Evolutionary conservation across 2,113 vertebrate genomes (phyloP).

Genomic region (Serinus canaria): DNA sequence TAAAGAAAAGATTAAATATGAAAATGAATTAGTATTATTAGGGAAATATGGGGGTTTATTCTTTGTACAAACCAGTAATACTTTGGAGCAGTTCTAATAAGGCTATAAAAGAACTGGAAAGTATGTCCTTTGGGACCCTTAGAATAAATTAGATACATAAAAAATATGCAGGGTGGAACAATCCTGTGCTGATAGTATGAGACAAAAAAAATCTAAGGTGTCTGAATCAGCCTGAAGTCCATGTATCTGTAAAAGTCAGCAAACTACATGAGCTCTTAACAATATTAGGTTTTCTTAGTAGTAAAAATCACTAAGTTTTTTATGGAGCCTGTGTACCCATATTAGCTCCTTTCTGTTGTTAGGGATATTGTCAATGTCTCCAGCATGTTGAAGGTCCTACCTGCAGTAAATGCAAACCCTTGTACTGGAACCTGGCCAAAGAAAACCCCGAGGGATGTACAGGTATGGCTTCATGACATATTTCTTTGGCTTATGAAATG

Average conservation of each 20-base stretch:
- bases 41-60: neutral
- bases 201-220: neutral
- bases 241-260: neutral
- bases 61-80: neutral
- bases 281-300: neutral
- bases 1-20: neutral
- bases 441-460: slow-evolving; percentile 82
- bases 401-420: slow-evolving; percentile 86
- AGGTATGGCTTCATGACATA: slow-evolving; percentile 62
- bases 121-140: neutral
- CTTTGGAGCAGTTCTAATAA: neutral
- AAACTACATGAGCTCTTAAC: neutral
- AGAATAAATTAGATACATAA: neutral
- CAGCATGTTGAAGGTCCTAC: slow-evolving; percentile 77
- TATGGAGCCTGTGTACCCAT: neutral
- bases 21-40: neutral
- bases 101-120: neutral
- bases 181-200: neutral
- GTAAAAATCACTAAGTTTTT: neutral
- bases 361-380: slow-evolving; percentile 86
- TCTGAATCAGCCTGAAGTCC: neutral
- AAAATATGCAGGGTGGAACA: neutral
- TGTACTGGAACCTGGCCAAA: slow-evolving; percentile 87
- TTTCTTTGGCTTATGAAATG: neutral
- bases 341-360: slow-evolving; percentile 23